Conservation (phyloP, 53 echinoderm and acorn worm genomes). For the Crossaster papposus region DNA sequence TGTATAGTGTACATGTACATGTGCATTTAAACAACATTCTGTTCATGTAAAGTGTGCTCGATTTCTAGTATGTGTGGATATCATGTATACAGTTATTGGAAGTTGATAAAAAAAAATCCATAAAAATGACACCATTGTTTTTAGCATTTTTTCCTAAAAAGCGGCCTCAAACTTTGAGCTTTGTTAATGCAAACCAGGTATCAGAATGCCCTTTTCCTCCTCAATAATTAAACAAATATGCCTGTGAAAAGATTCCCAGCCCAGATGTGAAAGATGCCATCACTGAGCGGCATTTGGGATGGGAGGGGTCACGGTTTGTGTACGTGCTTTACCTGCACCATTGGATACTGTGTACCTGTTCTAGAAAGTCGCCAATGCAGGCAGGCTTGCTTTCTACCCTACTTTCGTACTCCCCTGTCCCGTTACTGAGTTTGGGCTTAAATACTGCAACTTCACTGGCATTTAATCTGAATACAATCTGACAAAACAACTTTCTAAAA, state of each 20-base stretch:
- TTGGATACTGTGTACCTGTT: background rate
- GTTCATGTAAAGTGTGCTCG: too few relatives aligned
- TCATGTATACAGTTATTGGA: too few relatives aligned
- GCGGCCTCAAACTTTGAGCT: background rate
- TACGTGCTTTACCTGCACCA: background rate
- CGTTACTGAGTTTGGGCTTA: background rate
- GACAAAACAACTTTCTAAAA: background rate
- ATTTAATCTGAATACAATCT: background rate
- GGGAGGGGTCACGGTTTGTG: background rate
- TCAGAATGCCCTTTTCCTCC: background rate
- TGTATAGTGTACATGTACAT: too few relatives aligned
- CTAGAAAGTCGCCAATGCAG: background rate
- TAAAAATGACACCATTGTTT: background rate
- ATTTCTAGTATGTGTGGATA: too few relatives aligned
- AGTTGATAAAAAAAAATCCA: background rate
- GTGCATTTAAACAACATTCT: too few relatives aligned
- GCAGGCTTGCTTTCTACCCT: background rate
- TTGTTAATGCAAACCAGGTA: background rate
- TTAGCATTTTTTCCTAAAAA: background rate
- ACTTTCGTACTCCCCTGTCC: background rate
- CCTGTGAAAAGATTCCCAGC: background rate
- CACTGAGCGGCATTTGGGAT: background rate
- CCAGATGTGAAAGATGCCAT: background rate
- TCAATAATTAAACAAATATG: background rate
- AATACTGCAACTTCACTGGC: background rate